Conservation (phyloP, 2,888 invertebrate species). For the Apamea anceps region DNA sequence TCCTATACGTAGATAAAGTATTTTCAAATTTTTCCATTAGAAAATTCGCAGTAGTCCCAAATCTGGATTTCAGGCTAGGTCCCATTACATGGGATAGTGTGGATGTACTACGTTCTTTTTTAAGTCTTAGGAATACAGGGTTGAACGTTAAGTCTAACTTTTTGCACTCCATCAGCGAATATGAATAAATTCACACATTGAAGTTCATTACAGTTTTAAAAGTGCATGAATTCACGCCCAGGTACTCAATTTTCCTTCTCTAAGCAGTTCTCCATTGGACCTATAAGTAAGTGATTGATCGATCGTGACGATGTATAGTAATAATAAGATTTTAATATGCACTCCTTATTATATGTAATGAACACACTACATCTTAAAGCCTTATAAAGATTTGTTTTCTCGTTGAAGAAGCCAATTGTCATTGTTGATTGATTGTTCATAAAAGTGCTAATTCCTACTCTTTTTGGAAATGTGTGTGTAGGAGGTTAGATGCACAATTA, state of each 20-base stretch:
- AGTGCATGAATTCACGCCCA: background rate
- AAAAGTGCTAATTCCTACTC: background rate
- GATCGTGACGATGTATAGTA: background rate
- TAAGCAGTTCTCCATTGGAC: background rate
- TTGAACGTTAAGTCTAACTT: background rate
- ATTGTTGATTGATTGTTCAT: conserved; percentile 7
- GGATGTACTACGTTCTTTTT: too few relatives aligned
- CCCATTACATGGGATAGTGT: background rate
- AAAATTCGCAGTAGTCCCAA: too few relatives aligned
- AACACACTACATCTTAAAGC: conserved; percentile 4
- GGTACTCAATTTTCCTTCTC: background rate
- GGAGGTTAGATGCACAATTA: background rate
- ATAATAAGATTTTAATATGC: too few relatives aligned
- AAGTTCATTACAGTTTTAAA: too few relatives aligned
- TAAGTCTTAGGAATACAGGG: background rate
- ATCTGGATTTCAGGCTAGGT: background rate
- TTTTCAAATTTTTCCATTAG: background rate
- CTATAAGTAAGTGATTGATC: background rate
- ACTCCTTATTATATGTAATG: conserved; percentile 4
- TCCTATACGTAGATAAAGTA: background rate
- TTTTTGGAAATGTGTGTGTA: background rate
- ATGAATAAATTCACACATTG: background rate
- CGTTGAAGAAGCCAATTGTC: background rate
- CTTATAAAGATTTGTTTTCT: background rate
- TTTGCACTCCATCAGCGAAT: background rate